Base-by-base conservation (phyloP, 2,888 invertebrate genomes). In the Neuroscelio doddi region DNA sequence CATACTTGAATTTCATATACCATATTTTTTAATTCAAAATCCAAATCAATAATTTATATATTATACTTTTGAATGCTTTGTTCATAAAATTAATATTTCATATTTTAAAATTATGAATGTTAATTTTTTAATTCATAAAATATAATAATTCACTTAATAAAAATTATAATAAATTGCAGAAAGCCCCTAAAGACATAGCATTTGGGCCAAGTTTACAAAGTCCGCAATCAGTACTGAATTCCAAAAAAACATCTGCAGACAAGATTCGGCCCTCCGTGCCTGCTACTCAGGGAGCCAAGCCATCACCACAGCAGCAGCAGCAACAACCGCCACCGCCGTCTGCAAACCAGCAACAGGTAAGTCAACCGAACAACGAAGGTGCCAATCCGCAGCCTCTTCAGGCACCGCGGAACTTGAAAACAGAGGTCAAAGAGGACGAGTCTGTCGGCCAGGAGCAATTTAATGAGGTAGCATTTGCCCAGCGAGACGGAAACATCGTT, bases 311-410 rank as follows among this genome's bases (percentile, higher is more conserved):
- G 58, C 51, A 49, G 16, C 70, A 63, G 17, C 38, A 38, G 17
- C 64, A 64, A 24, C 61, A 50, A n/a, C 64, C 55, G 32, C 68
- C 74, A 29, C 70, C 73, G 36, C 62, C 57, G 7, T 72, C 69
- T 36, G 64, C 67, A 17, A 64, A 71, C n/a, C 75, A 61, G 45
- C 75, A 76, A 66, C 81, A 82, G 82, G 82, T 83, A 81, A 83
- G 82, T 81, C 73, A 70, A 47, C 76, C 77, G 45, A 79, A 70
- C 70, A 73, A 77, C 73, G 74, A 73, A 55, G 74, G 66, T 57
- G 74, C 70, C 55, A 74, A 65, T 64, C 78, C 78, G 39, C 74
- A 69, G 62, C 80, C 81, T 15, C 59, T 80, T 41, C 74, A 75
- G 56, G 74, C 79, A 42, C 79, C 80, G 16, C 73, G 72, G 32